A percentile compares a stretch with the other conserved stretches of the same genome.
Conservation (phyloP, 2,113 vertebrate species). For the Trinectes maculatus region DNA sequence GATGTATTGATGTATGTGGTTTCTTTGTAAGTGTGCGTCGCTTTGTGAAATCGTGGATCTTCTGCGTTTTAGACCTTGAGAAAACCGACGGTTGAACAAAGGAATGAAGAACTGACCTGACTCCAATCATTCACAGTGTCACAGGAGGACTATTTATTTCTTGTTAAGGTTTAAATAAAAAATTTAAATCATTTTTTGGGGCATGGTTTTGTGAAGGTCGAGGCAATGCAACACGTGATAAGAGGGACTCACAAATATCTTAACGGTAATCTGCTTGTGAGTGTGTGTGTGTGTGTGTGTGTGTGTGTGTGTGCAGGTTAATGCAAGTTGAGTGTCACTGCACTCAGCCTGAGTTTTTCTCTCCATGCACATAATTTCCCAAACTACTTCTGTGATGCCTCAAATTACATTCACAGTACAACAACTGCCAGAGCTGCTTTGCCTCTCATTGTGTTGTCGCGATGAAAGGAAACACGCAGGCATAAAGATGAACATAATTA, state of each 20-base stretch:
- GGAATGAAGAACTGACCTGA: not conserved
- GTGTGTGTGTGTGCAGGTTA: slow-evolving; percentile 17
- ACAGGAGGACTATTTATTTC: not conserved
- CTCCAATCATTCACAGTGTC: not conserved
- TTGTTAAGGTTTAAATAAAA: not conserved
- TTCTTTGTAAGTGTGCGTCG: not conserved
- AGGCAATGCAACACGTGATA: not conserved
- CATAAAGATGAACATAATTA: too few species aligned
- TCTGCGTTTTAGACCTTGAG: slow-evolving; percentile 4
- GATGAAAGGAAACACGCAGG: slow-evolving; percentile 61
- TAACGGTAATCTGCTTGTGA: not conserved
- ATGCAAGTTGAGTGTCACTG: slow-evolving; percentile 18
- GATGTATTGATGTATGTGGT: not conserved
- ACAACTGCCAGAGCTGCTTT: slow-evolving; percentile 25
- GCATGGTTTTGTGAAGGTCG: not conserved
- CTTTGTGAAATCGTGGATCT: not conserved
- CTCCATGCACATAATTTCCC: slow-evolving; percentile 33
- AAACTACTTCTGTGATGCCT: slow-evolving; percentile 45
- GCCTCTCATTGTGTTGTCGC: slow-evolving; percentile 28
- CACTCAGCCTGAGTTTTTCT: slow-evolving; percentile 37
- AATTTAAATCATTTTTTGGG: not conserved
- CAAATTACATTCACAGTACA: slow-evolving; percentile 46
- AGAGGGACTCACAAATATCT: not conserved
- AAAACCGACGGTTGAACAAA: not conserved
- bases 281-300: slow-evolving; percentile 22